Conservation (phyloP, 2,113 vertebrate species). For the Corythoichthys haematopterus region DNA sequence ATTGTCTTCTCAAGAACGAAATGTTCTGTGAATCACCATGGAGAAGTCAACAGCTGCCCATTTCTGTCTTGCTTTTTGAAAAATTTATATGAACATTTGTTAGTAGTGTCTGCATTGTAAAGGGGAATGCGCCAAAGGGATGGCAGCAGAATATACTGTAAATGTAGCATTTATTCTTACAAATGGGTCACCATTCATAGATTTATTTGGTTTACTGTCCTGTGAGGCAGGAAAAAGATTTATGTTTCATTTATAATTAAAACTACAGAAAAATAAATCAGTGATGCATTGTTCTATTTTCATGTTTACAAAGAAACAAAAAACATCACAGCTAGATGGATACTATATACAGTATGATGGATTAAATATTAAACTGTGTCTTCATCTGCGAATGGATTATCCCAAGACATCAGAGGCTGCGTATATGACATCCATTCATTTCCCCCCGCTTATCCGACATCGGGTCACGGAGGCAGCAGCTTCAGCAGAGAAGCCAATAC, state of each 20-base stretch:
- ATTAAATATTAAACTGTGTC: neutral
- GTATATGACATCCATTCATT: neutral
- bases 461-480: neutral
- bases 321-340: neutral
- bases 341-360: neutral
- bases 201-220: neutral
- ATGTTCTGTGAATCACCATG: conserved; percentile 17
- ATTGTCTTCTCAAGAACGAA: conserved; percentile 27
- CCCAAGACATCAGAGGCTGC: neutral
- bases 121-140: neutral
- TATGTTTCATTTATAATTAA: neutral
- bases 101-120: neutral
- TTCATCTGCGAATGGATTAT: neutral
- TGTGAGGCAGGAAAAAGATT: neutral
- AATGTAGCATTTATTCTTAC: conserved; percentile 20
- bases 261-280: neutral
- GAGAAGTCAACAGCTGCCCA: conserved; percentile 35
- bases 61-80: conserved; percentile 30
- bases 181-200: neutral
- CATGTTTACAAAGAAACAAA: neutral
- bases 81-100: conserved; percentile 28
- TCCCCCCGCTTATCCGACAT: neutral
- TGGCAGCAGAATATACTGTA: neutral
- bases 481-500: neutral
- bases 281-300: neutral